Percentiles rank a stretch among this genome's conserved stretches.
Conservation (phyloP, 2,888 invertebrate species). For the Cataglyphis altisquamis region DNA sequence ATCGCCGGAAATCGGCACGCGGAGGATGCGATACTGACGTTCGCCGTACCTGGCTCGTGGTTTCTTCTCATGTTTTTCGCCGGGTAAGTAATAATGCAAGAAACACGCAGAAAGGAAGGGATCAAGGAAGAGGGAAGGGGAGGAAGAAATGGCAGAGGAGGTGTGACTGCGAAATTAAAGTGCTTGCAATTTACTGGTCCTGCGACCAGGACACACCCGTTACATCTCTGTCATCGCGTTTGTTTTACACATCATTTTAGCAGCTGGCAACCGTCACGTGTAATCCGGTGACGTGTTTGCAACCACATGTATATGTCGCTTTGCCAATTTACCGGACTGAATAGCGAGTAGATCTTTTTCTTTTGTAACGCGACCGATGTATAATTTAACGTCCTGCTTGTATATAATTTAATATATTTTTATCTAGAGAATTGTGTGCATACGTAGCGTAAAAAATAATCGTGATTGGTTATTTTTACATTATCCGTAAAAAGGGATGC, state of each 20-base stretch:
- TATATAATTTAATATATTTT: neutral
- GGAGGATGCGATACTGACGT: constrained; percentile 96
- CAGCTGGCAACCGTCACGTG: constrained; percentile 10
- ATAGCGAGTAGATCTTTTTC: constrained; percentile 4
- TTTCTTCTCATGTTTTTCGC: constrained; percentile 99
- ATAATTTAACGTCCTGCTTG: neutral
- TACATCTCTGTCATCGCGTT: constrained; percentile 58
- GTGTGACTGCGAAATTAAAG: constrained; percentile 49
- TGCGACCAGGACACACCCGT: constrained; percentile 35
- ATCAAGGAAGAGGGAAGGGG: neutral
- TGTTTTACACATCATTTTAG: constrained; percentile 52
- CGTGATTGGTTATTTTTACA: constrained; percentile 35
- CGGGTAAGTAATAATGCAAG: constrained; percentile 89
- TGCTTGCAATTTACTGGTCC: constrained; percentile 42
- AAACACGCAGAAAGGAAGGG: neutral
- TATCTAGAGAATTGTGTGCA: constrained; percentile 1
- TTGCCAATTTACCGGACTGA: constrained; percentile 25
- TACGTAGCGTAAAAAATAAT: constrained; percentile 9
- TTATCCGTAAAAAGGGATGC: constrained; percentile 21
- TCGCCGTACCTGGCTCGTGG: constrained; percentile 98
- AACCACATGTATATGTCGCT: constrained; percentile 10
- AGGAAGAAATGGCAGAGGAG: neutral
- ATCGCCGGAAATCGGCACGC: constrained; percentile 91
- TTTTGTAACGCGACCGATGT: neutral
- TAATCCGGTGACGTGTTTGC: constrained; percentile 33